Conservation (phyloP, 2,888 invertebrate genomes). For the Cyclophora punctaria region DNA sequence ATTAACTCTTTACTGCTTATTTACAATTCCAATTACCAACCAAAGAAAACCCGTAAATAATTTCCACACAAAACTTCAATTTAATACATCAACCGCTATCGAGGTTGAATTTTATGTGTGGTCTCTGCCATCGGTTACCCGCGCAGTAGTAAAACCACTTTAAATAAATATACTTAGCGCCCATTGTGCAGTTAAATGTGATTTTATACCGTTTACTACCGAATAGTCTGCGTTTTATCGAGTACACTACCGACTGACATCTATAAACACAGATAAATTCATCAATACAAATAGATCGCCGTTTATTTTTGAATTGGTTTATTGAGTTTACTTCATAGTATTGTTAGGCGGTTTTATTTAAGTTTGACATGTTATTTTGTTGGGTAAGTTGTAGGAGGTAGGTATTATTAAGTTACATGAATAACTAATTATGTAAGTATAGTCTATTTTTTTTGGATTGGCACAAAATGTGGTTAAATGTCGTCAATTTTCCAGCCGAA, state of each 20-base stretch:
- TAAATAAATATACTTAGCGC: constrained; percentile 57
- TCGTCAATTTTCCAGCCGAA: too few relatives aligned
- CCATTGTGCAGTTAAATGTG: constrained; percentile 41
- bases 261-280: constrained; percentile 68
- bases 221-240: constrained; percentile 56
- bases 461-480: too few relatives aligned
- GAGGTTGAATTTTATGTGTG: constrained; percentile 47
- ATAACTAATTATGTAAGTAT: too few relatives aligned
- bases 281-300: constrained; percentile 44
- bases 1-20: too few relatives aligned
- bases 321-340: constrained; percentile 5
- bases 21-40: too few relatives aligned
- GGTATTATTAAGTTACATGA: too few relatives aligned
- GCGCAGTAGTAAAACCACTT: constrained; percentile 50
- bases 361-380: constrained; percentile 11
- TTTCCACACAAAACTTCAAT: background rate
- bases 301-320: constrained; percentile 18
- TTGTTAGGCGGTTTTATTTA: constrained; percentile 6
- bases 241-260: constrained; percentile 42
- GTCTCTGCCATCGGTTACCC: constrained; percentile 33
- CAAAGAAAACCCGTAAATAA: too few relatives aligned
- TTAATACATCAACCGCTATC: background rate
- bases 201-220: constrained; percentile 60
- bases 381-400: too few relatives aligned
- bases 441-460: too few relatives aligned